Percentiles rank a stretch among this genome's conserved stretches.
These are phyloP conservation scores for Luehdorfia chinensis DNA, from an alignment of 1,140 invertebrate species.

Conservation along the genomic window DNA sequence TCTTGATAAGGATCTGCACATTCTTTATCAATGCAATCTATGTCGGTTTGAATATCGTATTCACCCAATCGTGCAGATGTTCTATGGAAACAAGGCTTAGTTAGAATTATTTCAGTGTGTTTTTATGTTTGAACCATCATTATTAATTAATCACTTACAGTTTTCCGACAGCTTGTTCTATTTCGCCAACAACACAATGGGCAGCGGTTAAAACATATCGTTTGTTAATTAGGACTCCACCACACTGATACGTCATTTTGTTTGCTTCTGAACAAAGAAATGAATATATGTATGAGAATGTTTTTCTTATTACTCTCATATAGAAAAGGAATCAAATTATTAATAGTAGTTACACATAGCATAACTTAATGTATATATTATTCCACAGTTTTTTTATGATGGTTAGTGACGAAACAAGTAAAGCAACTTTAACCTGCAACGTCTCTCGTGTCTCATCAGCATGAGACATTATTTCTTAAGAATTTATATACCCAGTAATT, in stretches of 20 bases:
- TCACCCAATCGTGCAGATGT: conserved; percentile 60
- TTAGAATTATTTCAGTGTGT: too few species aligned
- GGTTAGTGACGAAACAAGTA: too few species aligned
- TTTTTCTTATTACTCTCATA: not conserved
- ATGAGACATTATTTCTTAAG: too few species aligned
- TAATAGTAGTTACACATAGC: too few species aligned
- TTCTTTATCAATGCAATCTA: conserved; percentile 60
- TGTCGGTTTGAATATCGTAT: conserved; percentile 53
- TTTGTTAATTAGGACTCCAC: conserved; percentile 79
- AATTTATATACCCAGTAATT: too few species aligned
- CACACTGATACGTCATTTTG: conserved; percentile 73
- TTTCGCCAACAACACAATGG: conserved; percentile 79
- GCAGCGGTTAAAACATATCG: conserved; percentile 84
- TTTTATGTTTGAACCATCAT: too few species aligned
- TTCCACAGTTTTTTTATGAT: too few species aligned
- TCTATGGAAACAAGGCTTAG: conserved; percentile 28
- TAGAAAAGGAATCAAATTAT: conserved; percentile 2
- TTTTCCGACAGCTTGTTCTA: conserved; percentile 63
- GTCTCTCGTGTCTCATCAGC: too few species aligned
- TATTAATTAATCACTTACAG: conserved; percentile 64
- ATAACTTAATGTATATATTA: too few species aligned
- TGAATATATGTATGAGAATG: not conserved
- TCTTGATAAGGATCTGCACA: conserved; percentile 68
- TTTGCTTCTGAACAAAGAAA: conserved; percentile 13
- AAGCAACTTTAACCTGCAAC: too few species aligned